phyloP scores from a whole-genome alignment of 2,113 vertebrate genomes.

The Rutilus rutilus region DNA sequence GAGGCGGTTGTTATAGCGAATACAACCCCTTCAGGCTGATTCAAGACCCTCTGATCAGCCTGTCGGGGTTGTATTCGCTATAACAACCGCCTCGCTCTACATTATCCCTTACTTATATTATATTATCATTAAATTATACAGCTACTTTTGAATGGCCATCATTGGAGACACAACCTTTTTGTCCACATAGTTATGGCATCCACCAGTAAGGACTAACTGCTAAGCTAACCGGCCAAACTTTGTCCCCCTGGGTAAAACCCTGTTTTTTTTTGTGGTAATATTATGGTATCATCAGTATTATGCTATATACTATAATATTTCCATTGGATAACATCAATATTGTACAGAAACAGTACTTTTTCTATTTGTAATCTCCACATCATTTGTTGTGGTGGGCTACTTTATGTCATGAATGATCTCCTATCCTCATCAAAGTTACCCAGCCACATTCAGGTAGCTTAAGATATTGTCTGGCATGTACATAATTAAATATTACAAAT shows the following conservation, averaged over 20 bases:
- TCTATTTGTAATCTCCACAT: not conserved
- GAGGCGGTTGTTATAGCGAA: too few relatives aligned
- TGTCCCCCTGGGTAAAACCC: too few relatives aligned
- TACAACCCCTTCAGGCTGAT: too few relatives aligned
- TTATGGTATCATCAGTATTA: not conserved
- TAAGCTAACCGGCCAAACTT: not conserved
- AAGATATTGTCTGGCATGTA: not conserved
- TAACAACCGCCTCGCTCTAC: too few relatives aligned
- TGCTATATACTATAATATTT: not conserved
- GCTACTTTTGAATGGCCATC: too few relatives aligned
- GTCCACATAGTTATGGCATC: too few relatives aligned
- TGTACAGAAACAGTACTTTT: not conserved
- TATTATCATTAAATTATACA: too few relatives aligned
- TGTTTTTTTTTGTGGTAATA: not conserved
- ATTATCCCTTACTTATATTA: too few relatives aligned
- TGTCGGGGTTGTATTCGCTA: too few relatives aligned
- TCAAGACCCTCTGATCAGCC: too few relatives aligned
- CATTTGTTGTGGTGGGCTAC: not conserved
- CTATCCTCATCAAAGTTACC: not conserved
- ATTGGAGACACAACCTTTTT: too few relatives aligned
- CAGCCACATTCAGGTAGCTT: not conserved
- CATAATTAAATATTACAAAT: conserved; percentile 11
- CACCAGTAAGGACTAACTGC: too few relatives aligned
- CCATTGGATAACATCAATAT: not conserved
- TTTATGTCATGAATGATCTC: not conserved